These are phyloP conservation scores for Luehdorfia chinensis DNA, from an alignment of 1,140 invertebrate genomes.

Conservation along the genomic window DNA sequence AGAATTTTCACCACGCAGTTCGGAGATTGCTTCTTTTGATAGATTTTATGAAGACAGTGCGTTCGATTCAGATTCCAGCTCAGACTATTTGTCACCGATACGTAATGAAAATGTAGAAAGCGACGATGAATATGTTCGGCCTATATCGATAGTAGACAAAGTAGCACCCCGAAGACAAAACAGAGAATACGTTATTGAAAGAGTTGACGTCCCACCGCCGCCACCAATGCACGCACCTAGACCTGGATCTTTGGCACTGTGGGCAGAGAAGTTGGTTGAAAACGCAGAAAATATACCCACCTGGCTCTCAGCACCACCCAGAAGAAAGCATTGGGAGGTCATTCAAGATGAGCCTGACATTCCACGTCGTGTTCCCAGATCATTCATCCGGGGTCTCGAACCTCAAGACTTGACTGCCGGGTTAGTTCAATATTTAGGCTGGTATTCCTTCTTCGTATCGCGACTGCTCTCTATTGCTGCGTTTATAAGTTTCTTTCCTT, in stretches of 20 bases:
- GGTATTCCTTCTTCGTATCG: slow-evolving; percentile 83
- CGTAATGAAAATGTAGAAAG: slow-evolving; percentile 28
- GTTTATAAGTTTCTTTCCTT: slow-evolving; percentile 83
- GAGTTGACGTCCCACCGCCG: slow-evolving; percentile 52
- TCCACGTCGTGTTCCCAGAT: slow-evolving; percentile 44
- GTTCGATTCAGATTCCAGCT: slow-evolving; percentile 47
- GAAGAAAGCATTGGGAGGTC: slow-evolving; percentile 53
- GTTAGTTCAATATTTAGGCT: slow-evolving; percentile 82
- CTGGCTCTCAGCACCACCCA: slow-evolving; percentile 61
- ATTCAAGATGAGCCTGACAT: slow-evolving; percentile 59
- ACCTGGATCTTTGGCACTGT: slow-evolving; percentile 53
- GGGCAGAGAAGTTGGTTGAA: slow-evolving; percentile 66
- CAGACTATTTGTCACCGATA: slow-evolving; percentile 41
- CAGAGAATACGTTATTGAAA: slow-evolving; percentile 52
- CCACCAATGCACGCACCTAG: slow-evolving; percentile 49
- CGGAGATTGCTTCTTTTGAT: slow-evolving; percentile 27
- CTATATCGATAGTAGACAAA: slow-evolving; percentile 60
- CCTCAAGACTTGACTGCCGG: slow-evolving; percentile 83
- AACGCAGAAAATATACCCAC: slow-evolving; percentile 59
- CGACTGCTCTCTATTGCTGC: slow-evolving; percentile 82
- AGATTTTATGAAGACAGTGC: slow-evolving; percentile 36
- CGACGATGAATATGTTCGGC: slow-evolving; percentile 53
- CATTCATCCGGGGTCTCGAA: slow-evolving; percentile 77
- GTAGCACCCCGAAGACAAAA: slow-evolving; percentile 55
- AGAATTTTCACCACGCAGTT: slow-evolving; percentile 55